A percentile compares a stretch with the other conserved stretches of the same genome.
phyloP scores from a whole-genome alignment of 2,797 vertebrate species.

The Limnodromus scolopaceus region DNA sequence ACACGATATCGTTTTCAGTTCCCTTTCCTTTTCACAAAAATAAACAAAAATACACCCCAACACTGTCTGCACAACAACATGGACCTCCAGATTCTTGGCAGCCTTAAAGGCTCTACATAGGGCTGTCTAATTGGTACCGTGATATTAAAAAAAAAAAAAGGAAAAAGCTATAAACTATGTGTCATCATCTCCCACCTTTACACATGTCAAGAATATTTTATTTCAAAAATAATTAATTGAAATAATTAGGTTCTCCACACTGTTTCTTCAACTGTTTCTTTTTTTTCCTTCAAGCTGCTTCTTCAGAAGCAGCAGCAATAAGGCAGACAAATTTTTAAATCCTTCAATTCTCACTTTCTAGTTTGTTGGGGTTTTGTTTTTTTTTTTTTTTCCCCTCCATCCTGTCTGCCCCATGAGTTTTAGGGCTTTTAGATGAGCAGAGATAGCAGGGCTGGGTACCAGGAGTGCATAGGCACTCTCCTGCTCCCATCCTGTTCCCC shows the following conservation, averaged over 20 bases:
- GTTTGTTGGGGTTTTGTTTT: background rate
- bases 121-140: background rate
- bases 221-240: background rate
- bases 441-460: background rate
- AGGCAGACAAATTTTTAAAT: rapidly evolving
- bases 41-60: background rate
- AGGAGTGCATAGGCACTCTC: rapidly evolving
- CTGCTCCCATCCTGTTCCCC: background rate
- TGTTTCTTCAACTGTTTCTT: background rate
- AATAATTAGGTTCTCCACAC: background rate
- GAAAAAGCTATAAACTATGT: background rate
- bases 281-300: background rate
- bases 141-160: background rate
- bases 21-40: background rate
- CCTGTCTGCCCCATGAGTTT: background rate
- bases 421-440: background rate
- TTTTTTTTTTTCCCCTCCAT: rapidly evolving
- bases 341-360: background rate
- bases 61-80: rapidly evolving
- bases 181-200: background rate
- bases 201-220: background rate
- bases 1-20: background rate
- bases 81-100: background rate
- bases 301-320: background rate
- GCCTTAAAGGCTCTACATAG: background rate